Conservation (phyloP, 2,797 vertebrate species). For the Enteromius radiatus region DNA sequence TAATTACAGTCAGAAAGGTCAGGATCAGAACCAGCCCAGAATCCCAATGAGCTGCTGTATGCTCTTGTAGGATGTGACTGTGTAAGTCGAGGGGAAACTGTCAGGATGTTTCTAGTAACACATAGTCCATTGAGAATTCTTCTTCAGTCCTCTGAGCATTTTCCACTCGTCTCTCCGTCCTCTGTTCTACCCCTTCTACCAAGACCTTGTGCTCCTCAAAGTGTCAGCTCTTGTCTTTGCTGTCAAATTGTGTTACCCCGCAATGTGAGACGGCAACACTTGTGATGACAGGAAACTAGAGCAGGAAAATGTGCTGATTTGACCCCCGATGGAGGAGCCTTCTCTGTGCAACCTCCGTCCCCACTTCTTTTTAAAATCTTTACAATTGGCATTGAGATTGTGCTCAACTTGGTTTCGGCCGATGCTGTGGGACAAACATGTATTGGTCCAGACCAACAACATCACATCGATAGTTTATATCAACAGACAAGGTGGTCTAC, state of each 20-base stretch:
- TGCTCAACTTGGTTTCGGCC: no score
- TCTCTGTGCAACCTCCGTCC: not conserved
- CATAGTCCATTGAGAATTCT: constrained; percentile 9
- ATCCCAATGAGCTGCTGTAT: constrained; percentile 48
- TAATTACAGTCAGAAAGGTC: constrained; percentile 63
- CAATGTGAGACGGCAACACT: constrained; percentile 28
- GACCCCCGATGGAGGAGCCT: not conserved
- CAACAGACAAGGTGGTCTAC: no score
- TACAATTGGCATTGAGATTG: not conserved
- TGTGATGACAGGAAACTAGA: constrained; percentile 31
- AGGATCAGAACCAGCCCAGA: constrained; percentile 33
- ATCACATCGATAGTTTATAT: no score
- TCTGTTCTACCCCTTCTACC: not conserved
- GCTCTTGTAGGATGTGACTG: not conserved
- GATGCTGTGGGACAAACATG: no score
- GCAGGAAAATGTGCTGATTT: constrained; percentile 27
- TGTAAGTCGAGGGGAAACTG: constrained; percentile 8
- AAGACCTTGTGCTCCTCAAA: constrained; percentile 3
- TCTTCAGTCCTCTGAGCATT: not conserved
- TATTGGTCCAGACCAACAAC: no score
- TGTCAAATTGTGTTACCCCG: constrained; percentile 44
- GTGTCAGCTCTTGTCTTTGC: constrained; percentile 27
- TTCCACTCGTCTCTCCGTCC: not conserved
- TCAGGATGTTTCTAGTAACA: not conserved
- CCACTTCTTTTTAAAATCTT: not conserved